Conservation (phyloP, 2,888 invertebrate species). For the Nebria salina region DNA sequence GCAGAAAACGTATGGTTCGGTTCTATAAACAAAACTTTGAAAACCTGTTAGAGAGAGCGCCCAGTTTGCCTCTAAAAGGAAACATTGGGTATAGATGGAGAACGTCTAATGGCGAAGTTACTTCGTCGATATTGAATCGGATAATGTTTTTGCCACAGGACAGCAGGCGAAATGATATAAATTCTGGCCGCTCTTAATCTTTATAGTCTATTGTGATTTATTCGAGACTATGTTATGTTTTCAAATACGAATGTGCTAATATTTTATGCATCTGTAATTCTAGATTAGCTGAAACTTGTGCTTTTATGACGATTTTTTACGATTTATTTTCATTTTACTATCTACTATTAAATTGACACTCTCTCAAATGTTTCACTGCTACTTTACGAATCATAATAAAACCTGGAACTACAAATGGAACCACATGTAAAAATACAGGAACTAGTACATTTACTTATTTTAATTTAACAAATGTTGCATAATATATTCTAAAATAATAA, state of each 20-base stretch:
- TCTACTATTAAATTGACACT: background rate
- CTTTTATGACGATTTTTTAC: background rate
- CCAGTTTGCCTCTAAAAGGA: conserved; percentile 15
- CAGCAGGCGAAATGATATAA: conserved; percentile 15
- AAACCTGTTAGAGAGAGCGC: conserved; percentile 36
- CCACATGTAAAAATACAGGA: background rate
- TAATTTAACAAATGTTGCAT: too few species aligned
- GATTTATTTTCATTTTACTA: background rate
- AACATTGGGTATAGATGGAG: background rate
- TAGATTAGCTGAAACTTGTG: conserved; percentile 9
- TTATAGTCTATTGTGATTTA: conserved; percentile 14
- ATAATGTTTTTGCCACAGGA: conserved; percentile 18
- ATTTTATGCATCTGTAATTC: conserved; percentile 12
- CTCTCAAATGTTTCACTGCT: background rate
- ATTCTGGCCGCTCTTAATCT: conserved; percentile 10
- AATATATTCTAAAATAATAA: too few species aligned
- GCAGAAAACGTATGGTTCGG: conserved; percentile 16
- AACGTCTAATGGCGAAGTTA: conserved; percentile 39
- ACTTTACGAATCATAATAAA: background rate
- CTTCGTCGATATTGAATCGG: conserved; percentile 30
- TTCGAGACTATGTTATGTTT: background rate
- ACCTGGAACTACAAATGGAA: background rate
- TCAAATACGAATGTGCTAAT: background rate
- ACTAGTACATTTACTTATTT: background rate
- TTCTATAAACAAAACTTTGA: conserved; percentile 41